Evolutionary conservation across 2,888 invertebrate genomes (phyloP), one percentile per base, ranked within the genome.

Genomic region (Caenorhabditis japonica): DNA sequence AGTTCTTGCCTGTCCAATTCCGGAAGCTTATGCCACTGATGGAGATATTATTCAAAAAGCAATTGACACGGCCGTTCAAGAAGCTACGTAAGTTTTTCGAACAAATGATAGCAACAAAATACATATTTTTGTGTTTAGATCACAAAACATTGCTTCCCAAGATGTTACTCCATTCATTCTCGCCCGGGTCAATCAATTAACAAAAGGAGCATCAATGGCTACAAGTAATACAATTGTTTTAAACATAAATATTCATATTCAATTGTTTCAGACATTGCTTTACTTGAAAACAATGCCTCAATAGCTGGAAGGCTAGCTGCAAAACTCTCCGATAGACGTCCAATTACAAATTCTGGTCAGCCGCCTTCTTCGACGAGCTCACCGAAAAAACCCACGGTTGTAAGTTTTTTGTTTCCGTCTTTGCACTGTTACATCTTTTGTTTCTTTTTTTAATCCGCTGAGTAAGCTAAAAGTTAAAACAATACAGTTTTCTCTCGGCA

Each of bases 111-210:
- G 5, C 30, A 30, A 7, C 30, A 30, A 7, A 30, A 30, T 10
- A 7, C 30, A 30, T 30, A 7, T 30, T 5, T 30, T 30, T 30
- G 30, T 10, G n/a, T n/a, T 73, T 33, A 86, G 86, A 39, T 59
- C 71, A 23, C 56, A 79, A 47, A 91, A 91, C 1, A 91, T 97
- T 44, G 87, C 85, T 4, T 97, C 97, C 1, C 95, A 94, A 89
- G 91, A 93, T 82, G 92, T 97, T 8, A 99, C 99, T 0, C 99
- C 99, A 1, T 97, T 93, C 89, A 90, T 99, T 30, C 90, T 99
- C 34, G 89, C 92, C 38, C 91, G 92, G 81, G 92, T 99, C 23
- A 91, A 92, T 23, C 90, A 92, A 77, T 90, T 93, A n/a, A 96
- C 96, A 0, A 88, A 90, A 13, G 97, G 96, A 36, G 91, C 91